Percentiles rank a stretch among this genome's conserved stretches.
Evolutionary conservation across 2,113 vertebrate species (phyloP).

Genomic region (Megaleporinus macrocephalus): DNA sequence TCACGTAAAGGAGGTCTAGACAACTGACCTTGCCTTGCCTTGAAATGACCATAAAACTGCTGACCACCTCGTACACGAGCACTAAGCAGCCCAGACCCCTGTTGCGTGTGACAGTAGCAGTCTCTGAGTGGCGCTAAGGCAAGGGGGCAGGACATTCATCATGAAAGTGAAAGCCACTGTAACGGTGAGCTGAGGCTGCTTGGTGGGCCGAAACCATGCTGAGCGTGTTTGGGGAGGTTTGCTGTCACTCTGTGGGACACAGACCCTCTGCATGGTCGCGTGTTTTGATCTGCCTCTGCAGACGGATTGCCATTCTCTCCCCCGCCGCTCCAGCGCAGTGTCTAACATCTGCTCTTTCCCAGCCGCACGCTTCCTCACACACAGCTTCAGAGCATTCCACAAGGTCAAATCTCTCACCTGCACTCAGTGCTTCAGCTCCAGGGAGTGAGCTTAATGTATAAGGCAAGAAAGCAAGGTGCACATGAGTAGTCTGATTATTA

Average conservation of each 20-base stretch:
- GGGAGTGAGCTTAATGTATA: neutral
- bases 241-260: conserved; percentile 15
- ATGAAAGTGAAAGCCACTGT: neutral
- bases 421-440: neutral
- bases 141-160: neutral
- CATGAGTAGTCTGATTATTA: neutral
- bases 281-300: conserved; percentile 21
- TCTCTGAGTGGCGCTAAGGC: neutral
- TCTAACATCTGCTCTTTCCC: conserved; percentile 16
- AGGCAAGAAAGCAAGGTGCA: neutral
- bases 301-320: conserved; percentile 5
- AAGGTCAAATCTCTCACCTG: conserved; percentile 12
- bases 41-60: neutral
- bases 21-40: neutral
- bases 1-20: neutral
- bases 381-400: neutral
- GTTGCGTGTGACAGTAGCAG: neutral
- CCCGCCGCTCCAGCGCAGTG: neutral
- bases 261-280: neutral
- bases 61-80: neutral
- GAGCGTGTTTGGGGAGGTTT: neutral
- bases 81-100: neutral
- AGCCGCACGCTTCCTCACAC: neutral
- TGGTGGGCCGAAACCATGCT: neutral
- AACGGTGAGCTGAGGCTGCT: neutral